These are phyloP conservation scores for Amblyopsis hoosieri DNA, from an alignment of 2,797 vertebrate species.

Conservation along the genomic window DNA sequence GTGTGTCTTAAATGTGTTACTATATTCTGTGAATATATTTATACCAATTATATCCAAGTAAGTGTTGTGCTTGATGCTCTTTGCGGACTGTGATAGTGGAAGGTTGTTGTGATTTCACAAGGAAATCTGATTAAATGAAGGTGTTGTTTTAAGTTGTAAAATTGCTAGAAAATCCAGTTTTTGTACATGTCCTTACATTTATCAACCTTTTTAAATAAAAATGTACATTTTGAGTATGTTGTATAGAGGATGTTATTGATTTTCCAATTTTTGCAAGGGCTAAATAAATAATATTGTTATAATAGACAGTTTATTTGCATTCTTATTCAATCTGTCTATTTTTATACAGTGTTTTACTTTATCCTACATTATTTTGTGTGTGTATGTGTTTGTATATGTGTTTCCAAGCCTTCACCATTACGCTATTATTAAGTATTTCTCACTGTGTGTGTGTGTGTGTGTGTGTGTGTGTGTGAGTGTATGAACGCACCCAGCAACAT, in stretches of 20 bases:
- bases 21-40: conserved; percentile 71
- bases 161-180: neutral
- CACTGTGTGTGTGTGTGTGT: neutral
- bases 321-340: too few relatives aligned
- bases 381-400: neutral
- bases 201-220: neutral
- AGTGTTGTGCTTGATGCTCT: conserved; percentile 25
- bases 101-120: conserved; percentile 7
- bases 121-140: conserved; percentile 11
- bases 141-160: conserved; percentile 9
- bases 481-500: neutral
- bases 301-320: too few relatives aligned
- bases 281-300: neutral
- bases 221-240: neutral
- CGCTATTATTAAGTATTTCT: too few relatives aligned
- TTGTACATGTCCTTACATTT: neutral
- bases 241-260: neutral
- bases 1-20: conserved; percentile 11
- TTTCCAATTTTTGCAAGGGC: neutral
- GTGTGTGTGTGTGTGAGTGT: conserved; percentile 3
- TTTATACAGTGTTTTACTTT: too few relatives aligned
- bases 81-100: conserved; percentile 20
- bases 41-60: conserved; percentile 44
- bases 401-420: too few relatives aligned
- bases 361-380: neutral